These are phyloP conservation scores for Pristionchus japonicus DNA, from an alignment of 2,888 invertebrate genomes.

Conservation along the genomic window DNA sequence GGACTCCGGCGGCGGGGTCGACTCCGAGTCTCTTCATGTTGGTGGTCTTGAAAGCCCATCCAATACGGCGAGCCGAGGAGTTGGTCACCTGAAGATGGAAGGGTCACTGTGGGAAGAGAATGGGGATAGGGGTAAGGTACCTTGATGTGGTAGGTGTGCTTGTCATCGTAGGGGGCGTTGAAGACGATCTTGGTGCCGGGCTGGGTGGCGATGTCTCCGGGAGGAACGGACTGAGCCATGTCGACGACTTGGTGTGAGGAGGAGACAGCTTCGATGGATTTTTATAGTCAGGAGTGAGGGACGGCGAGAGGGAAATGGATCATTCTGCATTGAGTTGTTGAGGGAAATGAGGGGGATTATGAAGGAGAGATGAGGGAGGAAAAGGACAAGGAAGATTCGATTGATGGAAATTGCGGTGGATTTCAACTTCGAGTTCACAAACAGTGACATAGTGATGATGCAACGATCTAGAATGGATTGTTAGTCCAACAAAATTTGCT, in stretches of 20 bases:
- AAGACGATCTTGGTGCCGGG: conserved; percentile 5
- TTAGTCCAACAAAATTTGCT: no score
- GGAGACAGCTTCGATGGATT: neutral
- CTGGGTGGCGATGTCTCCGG: conserved; percentile 24
- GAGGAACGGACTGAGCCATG: conserved; percentile 12
- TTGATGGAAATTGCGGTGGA: no score
- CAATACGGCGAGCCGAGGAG: neutral
- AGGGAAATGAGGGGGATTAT: no score
- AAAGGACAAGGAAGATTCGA: no score
- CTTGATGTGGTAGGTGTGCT: neutral
- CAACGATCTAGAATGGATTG: no score
- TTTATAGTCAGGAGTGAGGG: neutral
- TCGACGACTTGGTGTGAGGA: neutral
- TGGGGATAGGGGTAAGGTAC: neutral
- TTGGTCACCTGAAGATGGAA: neutral
- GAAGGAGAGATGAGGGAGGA: no score
- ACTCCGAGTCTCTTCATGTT: neutral
- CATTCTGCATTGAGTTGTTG: no score
- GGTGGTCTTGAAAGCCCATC: neutral
- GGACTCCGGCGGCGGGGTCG: neutral
- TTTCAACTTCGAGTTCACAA: no score
- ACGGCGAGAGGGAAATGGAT: no score
- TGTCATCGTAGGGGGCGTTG: neutral
- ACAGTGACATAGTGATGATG: no score
- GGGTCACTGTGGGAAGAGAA: neutral